Evolutionary conservation across 2,113 vertebrate genomes (phyloP), one percentile per base, ranked within the genome.

Genomic region (Elaphurus davidianus): DNA sequence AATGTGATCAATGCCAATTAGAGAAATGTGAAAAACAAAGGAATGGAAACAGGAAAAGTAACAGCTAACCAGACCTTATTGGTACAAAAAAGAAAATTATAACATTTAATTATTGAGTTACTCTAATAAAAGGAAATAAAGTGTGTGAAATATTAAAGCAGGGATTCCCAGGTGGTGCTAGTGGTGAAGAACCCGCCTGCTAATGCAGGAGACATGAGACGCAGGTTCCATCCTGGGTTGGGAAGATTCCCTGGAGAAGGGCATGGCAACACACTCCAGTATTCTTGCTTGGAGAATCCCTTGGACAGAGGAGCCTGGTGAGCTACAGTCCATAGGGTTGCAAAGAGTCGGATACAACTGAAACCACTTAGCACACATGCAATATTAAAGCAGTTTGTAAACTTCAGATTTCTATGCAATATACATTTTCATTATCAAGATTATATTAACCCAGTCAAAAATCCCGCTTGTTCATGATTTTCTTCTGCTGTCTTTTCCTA

Each of bases 341-440:
- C 71, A 76, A 43, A 43, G 71, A 15, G 23, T 76, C 6, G 0
- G 71, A 76, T 27, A 76, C 7, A 76, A 76, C 12, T 43, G 71
- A 43, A 76, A 40, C 23, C 21, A 43, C 12, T 76, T 76, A 27
- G 36, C 36, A 76, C 36, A 76, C 36, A 76, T 76, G 71, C 36
- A 76, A 27, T 76, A 43, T 15, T 43, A 92, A 87, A 91, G 12
- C 8, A 78, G 43, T 76, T 45, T 85, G 10, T 76, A 86, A 85
- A 54, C 4, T 36, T 15, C 7, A 59, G 16, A 52, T 90, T 92
- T 94, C 45, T 57, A 52, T 52, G 15, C 7, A n/a, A 85, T 67
- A 5, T 45, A 27, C 21, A 94, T 76, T 96, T 96, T 78, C 30
- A 59, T 95, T 88, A 94, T 87, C 14, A 86, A 94, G 21, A 91